phyloP scores from a whole-genome alignment of 2,797 vertebrate species.

The Craterocephalus amniculus region DNA sequence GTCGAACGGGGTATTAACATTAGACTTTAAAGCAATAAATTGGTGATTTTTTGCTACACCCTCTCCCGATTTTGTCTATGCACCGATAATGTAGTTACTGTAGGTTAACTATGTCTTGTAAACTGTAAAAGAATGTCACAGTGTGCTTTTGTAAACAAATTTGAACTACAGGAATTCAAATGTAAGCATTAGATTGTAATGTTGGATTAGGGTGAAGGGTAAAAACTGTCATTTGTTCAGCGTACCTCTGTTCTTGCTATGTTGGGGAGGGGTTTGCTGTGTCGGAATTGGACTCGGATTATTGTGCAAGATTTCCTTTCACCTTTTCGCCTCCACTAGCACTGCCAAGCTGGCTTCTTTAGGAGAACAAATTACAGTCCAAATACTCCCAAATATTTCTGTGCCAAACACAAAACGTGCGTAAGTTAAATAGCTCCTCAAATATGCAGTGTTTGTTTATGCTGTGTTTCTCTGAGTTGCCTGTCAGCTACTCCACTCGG shows the following conservation, averaged over 20 bases:
- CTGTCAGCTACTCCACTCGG: conserved; percentile 56
- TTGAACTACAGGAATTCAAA: conserved; percentile 72
- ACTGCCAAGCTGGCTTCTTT: conserved; percentile 72
- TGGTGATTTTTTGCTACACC: conserved; percentile 81
- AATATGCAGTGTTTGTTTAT: conserved; percentile 71
- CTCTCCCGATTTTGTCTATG: conserved; percentile 85
- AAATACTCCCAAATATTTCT: conserved; percentile 52
- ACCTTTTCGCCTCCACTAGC: conserved; percentile 62
- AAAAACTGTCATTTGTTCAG: conserved; percentile 62
- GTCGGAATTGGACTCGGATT: conserved; percentile 61
- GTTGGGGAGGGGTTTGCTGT: conserved; percentile 50
- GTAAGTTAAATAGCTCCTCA: conserved; percentile 57
- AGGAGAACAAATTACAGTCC: conserved; percentile 22
- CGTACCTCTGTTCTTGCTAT: conserved; percentile 63
- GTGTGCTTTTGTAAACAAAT: conserved; percentile 79
- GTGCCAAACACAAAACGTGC: conserved; percentile 72
- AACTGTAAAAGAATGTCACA: conserved; percentile 75
- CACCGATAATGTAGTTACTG: conserved; percentile 84
- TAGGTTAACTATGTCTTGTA: conserved; percentile 82
- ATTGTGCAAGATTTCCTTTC: conserved; percentile 53
- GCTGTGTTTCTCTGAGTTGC: conserved; percentile 66
- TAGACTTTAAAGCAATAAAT: conserved; percentile 87
- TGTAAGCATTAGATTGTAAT: conserved; percentile 68
- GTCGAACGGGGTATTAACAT: conserved; percentile 75
- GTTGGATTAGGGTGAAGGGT: conserved; percentile 68